Percentiles rank a stretch among this genome's conserved stretches.
Evolutionary conservation across 2,888 invertebrate genomes (phyloP).

Genomic region (Chrysolina oricalcia): DNA sequence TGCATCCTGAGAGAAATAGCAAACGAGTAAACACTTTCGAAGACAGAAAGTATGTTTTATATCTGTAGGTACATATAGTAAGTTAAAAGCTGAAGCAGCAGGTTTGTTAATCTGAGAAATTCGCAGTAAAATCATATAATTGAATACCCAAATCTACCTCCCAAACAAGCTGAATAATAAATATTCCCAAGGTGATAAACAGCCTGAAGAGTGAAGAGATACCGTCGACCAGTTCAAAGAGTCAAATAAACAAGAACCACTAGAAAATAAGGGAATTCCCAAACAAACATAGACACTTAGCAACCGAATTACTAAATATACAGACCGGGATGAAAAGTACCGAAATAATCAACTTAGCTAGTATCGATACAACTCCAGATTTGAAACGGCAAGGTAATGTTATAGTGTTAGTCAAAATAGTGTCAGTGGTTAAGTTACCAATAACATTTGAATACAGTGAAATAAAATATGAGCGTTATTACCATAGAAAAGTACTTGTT

Average conservation of each 20-base stretch:
- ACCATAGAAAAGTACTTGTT: not conserved
- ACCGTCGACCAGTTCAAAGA: constrained; percentile 1
- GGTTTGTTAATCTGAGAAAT: not conserved
- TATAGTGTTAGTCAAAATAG: constrained; percentile 7
- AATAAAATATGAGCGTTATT: not conserved
- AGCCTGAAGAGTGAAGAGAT: constrained; percentile 10
- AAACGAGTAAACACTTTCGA: too few species aligned
- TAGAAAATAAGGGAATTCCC: not conserved
- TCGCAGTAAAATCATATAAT: constrained; percentile 4
- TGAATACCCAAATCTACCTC: constrained; percentile 8
- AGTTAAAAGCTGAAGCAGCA: not conserved
- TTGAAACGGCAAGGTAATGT: constrained; percentile 2
- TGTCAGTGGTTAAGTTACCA: not conserved
- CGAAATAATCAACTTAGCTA: constrained; percentile 9
- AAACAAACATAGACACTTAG: constrained; percentile 6
- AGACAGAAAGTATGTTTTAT: too few species aligned
- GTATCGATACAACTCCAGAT: not conserved
- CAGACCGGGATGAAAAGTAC: not conserved
- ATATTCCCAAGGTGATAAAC: not conserved
- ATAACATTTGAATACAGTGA: not conserved
- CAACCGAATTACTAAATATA: constrained; percentile 1
- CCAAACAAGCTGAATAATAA: not conserved
- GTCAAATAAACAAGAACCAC: not conserved
- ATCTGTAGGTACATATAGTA: not conserved
- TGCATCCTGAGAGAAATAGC: too few species aligned